Evolutionary conservation across 2,888 invertebrate genomes (phyloP).

Genomic region (Epinotia brunnichana): DNA sequence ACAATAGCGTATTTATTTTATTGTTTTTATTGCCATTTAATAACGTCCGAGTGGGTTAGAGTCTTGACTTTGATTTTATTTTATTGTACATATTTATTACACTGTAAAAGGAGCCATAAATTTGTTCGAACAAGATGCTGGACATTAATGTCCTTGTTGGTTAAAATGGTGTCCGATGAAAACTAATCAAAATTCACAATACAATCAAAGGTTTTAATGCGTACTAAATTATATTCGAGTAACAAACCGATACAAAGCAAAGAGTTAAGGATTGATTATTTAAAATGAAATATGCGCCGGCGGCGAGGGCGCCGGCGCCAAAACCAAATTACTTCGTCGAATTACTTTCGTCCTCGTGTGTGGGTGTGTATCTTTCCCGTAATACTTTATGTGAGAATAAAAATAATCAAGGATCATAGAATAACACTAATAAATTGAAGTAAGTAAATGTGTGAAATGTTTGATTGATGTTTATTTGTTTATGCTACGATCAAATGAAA

Average conservation of each 20-base stretch:
- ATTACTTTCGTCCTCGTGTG: constrained; percentile 14
- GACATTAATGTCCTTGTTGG: constrained; percentile 34
- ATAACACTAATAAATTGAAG: not conserved
- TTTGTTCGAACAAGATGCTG: constrained; percentile 37
- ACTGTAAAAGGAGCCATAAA: constrained; percentile 38
- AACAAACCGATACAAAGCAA: constrained; percentile 26
- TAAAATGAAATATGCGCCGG: constrained; percentile 27
- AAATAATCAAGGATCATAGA: not conserved
- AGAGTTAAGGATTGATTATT: constrained; percentile 31
- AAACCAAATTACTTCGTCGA: constrained; percentile 20
- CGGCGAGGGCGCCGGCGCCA: constrained; percentile 34
- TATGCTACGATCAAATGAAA: not conserved
- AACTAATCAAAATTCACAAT: constrained; percentile 32
- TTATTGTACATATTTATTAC: constrained; percentile 47
- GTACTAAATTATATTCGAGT: constrained; percentile 26
- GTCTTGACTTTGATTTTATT: constrained; percentile 53
- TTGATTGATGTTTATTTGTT: not conserved
- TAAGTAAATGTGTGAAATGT: not conserved
- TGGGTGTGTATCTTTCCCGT: not conserved
- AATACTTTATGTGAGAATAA: not conserved
- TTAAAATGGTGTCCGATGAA: constrained; percentile 33
- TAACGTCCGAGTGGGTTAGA: constrained; percentile 50
- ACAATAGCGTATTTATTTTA: constrained; percentile 78
- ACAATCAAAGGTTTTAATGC: constrained; percentile 22
- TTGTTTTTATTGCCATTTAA: constrained; percentile 72